phyloP scores from a whole-genome alignment of 2,113 vertebrate species.

The Tachysurus vachellii region DNA sequence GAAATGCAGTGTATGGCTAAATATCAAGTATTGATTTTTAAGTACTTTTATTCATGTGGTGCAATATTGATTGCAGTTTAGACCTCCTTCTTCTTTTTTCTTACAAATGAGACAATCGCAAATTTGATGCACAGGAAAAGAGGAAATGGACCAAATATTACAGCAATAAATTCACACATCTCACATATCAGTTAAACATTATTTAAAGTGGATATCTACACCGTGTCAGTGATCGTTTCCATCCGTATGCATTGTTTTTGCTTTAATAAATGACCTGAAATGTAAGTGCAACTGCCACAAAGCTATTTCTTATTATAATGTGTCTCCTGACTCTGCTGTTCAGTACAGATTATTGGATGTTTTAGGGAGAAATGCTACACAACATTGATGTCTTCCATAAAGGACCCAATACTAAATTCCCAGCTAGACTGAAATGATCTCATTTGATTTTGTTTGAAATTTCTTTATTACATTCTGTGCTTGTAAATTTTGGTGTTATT shows the following conservation, averaged over 20 bases:
- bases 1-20: not conserved
- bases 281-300: not conserved
- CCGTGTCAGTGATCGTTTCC: not conserved
- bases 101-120: slow-evolving; percentile 15
- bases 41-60: slow-evolving; percentile 25
- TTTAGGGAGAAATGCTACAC: slow-evolving; percentile 6
- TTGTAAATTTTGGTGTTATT: not conserved
- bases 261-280: not conserved
- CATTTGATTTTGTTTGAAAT: not conserved
- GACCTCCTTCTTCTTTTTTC: not conserved
- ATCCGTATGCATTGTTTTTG: not conserved
- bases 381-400: not conserved
- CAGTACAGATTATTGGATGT: not conserved
- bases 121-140: slow-evolving; percentile 6
- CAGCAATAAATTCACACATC: slow-evolving; percentile 27
- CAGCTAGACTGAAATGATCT: not conserved
- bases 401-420: not conserved
- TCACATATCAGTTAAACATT: not conserved
- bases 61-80: slow-evolving; percentile 32
- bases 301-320: not conserved
- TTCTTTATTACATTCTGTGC: not conserved
- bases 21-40: slow-evolving; percentile 18
- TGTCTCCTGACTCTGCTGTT: not conserved
- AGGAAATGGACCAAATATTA: slow-evolving; percentile 29
- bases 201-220: not conserved